A percentile compares a stretch with the other conserved stretches of the same genome.
Evolutionary conservation across 2,888 invertebrate species (phyloP).

Genomic region (Drosophila colorata): DNA sequence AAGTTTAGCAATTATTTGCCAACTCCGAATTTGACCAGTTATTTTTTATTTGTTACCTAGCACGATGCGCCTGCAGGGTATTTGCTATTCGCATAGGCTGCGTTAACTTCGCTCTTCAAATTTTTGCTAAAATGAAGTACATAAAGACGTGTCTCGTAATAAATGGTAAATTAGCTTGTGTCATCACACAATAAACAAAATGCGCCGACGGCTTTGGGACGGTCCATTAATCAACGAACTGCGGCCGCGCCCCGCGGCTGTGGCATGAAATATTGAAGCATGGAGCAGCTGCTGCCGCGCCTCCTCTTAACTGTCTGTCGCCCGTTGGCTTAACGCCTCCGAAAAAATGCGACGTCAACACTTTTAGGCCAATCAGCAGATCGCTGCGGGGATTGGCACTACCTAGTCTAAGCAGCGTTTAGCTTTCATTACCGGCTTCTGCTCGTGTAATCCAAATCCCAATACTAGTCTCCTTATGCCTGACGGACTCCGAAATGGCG

Average conservation of each 20-base stretch:
- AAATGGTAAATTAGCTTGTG: slow-evolving; percentile 58
- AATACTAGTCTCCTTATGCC: not conserved
- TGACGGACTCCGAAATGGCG: slow-evolving; percentile 5
- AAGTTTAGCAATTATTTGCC: too few species aligned
- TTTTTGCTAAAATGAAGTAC: slow-evolving; percentile 11
- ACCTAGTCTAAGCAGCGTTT: slow-evolving; percentile 25
- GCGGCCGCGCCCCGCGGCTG: slow-evolving; percentile 30
- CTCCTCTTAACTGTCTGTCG: slow-evolving; percentile 21
- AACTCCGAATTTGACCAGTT: too few species aligned
- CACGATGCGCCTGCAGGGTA: slow-evolving; percentile 7
- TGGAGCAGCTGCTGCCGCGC: slow-evolving; percentile 42
- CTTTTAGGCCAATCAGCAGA: slow-evolving; percentile 55
- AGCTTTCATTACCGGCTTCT: slow-evolving; percentile 18
- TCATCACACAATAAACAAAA: slow-evolving; percentile 58
- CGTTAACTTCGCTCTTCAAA: not conserved
- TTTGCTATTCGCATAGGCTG: not conserved
- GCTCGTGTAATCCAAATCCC: not conserved
- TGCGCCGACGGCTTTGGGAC: slow-evolving; percentile 44
- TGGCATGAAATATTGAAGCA: slow-evolving; percentile 48
- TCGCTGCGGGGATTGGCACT: not conserved
- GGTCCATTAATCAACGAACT: slow-evolving; percentile 63
- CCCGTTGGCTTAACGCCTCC: slow-evolving; percentile 10
- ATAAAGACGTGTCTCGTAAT: slow-evolving; percentile 29
- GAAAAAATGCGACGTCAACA: slow-evolving; percentile 56
- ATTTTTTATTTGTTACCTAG: too few species aligned